These are phyloP conservation scores for Monoplex corrugatus DNA, from an alignment of 2,888 invertebrate genomes.

Conservation along the genomic window DNA sequence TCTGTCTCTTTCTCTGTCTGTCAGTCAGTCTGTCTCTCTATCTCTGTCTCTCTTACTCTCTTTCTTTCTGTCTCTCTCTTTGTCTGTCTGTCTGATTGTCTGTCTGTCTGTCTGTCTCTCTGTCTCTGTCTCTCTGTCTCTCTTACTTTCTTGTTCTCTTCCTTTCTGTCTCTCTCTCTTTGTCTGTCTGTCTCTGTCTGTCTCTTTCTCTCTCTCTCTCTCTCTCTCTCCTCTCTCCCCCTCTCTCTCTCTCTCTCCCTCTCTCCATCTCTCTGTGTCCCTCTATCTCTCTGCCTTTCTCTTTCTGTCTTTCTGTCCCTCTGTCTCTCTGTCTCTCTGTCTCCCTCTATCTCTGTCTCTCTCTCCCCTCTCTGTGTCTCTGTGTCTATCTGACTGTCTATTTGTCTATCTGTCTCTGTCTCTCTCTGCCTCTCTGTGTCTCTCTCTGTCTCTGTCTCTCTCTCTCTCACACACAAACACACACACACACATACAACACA, in stretches of 20 bases:
- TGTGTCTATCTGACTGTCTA: neutral
- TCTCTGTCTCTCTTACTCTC: neutral
- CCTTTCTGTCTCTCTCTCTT: neutral
- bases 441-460: neutral
- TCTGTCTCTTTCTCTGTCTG: neutral
- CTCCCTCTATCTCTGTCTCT: too few relatives aligned
- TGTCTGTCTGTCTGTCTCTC: neutral
- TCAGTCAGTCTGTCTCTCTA: neutral
- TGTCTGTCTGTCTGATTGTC: too few relatives aligned
- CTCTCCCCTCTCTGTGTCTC: neutral
- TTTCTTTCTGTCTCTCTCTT: neutral
- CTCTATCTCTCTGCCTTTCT: too few relatives aligned
- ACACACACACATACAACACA: too few relatives aligned
- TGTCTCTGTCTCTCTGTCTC: neutral
- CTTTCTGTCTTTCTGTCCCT: too few relatives aligned
- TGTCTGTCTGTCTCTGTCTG: neutral
- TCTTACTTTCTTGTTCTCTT: too few relatives aligned
- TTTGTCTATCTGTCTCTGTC: neutral
- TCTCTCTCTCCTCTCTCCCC: neutral
- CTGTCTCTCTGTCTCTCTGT: neutral
- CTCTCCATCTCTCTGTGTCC: neutral
- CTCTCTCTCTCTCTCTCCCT: neutral
- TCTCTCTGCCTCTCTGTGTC: neutral
- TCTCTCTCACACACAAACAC: neutral
- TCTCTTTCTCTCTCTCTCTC: neutral